Evolutionary conservation across 1,140 invertebrate genomes (phyloP), one percentile per base, ranked within the genome.

Genomic region (Trinorchestia longiramus): DNA sequence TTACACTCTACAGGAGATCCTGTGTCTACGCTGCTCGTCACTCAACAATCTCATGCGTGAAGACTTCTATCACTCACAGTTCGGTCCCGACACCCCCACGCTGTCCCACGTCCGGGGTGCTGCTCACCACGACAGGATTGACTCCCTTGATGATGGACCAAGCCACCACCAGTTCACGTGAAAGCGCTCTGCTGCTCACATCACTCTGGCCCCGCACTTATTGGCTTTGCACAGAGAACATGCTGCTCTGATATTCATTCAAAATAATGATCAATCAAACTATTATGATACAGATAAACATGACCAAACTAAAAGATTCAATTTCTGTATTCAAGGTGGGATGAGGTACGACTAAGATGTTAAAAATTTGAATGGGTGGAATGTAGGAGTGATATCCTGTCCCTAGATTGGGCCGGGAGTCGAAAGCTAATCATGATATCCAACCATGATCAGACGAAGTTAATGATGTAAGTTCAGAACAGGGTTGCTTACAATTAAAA

Each of bases 61-160:
- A 97, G 99, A 99, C 97, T 99, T 99, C 97, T 99, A 99, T 97
- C 98, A 99, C 97, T 99, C 98, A 97, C 98, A 99, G 97, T 99
- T 99, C 97, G 99, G 99, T 19, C 96, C 96, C 0, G 96, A 96
- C 77, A 96, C 96, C 0, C 96, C 96, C 36, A 96, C 96, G 36
- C 96, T 96, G 77, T 96, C 96, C 41, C 95, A 96, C 95, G 96
- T 96, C 43, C 96, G 96, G 77, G 95, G 62, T n/a, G 95, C 95
- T 87, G 87, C 95, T 19, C 41, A 43, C 36, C 94, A 96, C 43
- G 95, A 96, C 95, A 95, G 87, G 4, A 91, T 43, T n/a, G 96
- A 96, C 96, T 96, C 96, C 87, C 44, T 43, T 23, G 92, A 94
- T 6, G 43, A 94, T 44, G 92, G 43, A 19, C 43, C 23, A 15